Percentiles rank a stretch among this genome's conserved stretches.
Evolutionary conservation across 2,888 invertebrate genomes (phyloP).

Genomic region (Falcaria lacertinaria): DNA sequence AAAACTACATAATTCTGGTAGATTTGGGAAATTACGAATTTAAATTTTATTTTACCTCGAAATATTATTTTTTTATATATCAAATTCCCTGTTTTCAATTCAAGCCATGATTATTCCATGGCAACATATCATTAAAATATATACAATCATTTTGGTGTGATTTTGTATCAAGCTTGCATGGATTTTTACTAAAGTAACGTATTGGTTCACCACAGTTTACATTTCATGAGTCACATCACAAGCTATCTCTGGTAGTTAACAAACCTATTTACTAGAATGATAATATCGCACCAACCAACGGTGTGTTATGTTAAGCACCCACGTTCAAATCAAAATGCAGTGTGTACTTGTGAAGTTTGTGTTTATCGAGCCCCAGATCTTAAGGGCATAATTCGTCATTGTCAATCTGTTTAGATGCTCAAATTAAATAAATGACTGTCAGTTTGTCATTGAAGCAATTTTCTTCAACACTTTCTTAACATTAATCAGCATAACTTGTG

Average conservation of each 20-base stretch:
- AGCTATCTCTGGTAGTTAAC: constrained; percentile 42
- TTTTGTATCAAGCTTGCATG: no score
- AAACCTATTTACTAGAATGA: constrained; percentile 44
- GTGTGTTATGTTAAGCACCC: constrained; percentile 38
- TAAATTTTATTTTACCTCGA: no score
- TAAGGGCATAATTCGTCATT: constrained; percentile 67
- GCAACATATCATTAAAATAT: no score
- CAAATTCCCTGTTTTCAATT: no score
- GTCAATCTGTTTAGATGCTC: constrained; percentile 59
- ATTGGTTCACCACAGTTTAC: no score
- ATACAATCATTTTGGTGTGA: no score
- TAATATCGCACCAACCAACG: constrained; percentile 36
- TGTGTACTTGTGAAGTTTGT: constrained; percentile 40
- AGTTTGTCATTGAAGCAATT: constrained; percentile 10
- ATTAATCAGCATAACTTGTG: constrained; percentile 4
- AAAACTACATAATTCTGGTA: no score
- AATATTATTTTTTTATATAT: no score
- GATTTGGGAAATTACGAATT: no score
- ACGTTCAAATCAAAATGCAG: constrained; percentile 49
- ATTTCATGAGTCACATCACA: constrained; percentile 36
- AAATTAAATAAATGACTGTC: constrained; percentile 46
- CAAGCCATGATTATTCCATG: no score
- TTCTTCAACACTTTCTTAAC: constrained; percentile 7
- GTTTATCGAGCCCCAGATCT: constrained; percentile 30
- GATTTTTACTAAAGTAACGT: no score